Base-by-base conservation (phyloP, 2,888 invertebrate genomes). In the Melieria omissa region DNA sequence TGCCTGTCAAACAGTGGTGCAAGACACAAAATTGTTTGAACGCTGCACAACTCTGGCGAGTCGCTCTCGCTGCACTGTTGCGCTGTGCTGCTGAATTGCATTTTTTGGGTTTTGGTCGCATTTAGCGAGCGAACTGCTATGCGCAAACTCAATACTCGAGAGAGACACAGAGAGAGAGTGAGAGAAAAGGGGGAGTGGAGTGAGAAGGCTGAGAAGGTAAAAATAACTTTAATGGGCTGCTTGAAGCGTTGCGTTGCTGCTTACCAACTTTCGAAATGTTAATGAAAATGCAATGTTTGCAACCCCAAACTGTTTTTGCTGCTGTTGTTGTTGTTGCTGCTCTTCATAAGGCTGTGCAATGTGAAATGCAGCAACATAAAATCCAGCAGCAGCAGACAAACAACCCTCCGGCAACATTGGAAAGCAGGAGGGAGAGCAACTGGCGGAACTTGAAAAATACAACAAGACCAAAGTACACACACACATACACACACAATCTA, bases 251-350 rank as follows among this genome's bases (percentile, higher is more conserved):
- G 29, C 29, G 29, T 29, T 29, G 9, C 47, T 12, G 46, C 47
- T 16, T 55, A 29, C 41, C 12, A 67, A 60, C 16, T 47, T 16
- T 4, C 60, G 16, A 44, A 61, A 45, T 67, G 60, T 67, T 67
- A 67, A 67, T 67, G 67, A 49, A 67, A 67, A 67, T 60, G 47
- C 42, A 52, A 60, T 49, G 47, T 60, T 49, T 67, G 58, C 58
- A 67, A 67, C 44, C 9, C 46, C 46, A 5, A 46, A 57, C 57
- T 45, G 8, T 63, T 29, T 7, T 16, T 55, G 14, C 44, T 60
- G 14, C 47, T 66, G 16, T 57, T 44, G 49, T 64, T 41, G 29
- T 47, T 29, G 41, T 29, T 29, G 9, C 41, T 45, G 52, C 4
- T 64, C 41, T 47, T 10, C 8, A 8, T 46, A 10, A 9, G 42